These are phyloP conservation scores for Apamea monoglypha DNA, from an alignment of 2,888 invertebrate genomes.

Conservation along the genomic window DNA sequence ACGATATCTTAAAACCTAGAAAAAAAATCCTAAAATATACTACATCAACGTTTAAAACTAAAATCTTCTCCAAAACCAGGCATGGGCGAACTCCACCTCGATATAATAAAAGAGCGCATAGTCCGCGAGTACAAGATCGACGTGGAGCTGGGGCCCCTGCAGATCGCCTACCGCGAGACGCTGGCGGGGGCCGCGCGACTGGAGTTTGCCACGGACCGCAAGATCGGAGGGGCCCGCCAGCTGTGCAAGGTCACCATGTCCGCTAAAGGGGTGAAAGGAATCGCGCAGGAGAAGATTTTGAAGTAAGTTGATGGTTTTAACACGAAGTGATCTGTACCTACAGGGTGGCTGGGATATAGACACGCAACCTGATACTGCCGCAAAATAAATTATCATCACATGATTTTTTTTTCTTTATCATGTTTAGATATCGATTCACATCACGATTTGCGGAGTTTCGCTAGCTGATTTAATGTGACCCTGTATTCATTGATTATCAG, in stretches of 20 bases:
- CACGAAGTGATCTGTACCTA: too few species aligned
- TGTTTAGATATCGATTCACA: too few species aligned
- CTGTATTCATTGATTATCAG: too few species aligned
- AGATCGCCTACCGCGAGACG: conserved; percentile 97
- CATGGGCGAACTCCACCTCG: conserved; percentile 99
- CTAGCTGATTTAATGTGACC: too few species aligned
- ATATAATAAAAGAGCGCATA: conserved; percentile 97
- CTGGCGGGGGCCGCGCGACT: conserved; percentile 86
- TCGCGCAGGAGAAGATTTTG: conserved; percentile 85
- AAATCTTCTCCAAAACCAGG: conserved; percentile 85
- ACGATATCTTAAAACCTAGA: too few species aligned
- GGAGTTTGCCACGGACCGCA: conserved; percentile 90
- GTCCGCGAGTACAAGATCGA: conserved; percentile 97
- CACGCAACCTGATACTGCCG: too few species aligned
- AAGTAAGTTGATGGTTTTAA: conserved; percentile 76
- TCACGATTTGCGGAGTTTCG: too few species aligned
- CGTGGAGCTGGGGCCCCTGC: conserved; percentile 96
- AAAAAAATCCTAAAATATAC: neutral
- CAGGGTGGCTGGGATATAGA: too few species aligned
- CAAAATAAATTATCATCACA: too few species aligned
- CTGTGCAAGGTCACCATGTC: conserved; percentile 91
- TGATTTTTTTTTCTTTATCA: too few species aligned
- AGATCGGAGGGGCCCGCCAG: conserved; percentile 91
- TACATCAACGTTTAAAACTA: neutral
- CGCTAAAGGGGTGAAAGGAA: conserved; percentile 86